Evolutionary conservation across 2,888 invertebrate species (phyloP).

Genomic region (Chironomus tentans): DNA sequence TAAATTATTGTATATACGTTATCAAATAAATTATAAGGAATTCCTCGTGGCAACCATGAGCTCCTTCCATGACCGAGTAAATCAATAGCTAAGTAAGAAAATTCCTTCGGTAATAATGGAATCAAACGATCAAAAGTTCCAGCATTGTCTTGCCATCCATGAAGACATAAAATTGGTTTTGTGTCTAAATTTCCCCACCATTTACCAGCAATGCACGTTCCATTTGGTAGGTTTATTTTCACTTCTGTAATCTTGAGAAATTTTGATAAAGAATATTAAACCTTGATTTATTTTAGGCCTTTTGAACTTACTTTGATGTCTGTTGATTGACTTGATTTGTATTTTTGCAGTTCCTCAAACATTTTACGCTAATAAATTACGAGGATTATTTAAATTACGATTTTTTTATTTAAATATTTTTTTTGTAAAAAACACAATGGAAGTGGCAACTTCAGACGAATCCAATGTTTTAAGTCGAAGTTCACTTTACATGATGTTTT

Average conservation of each 20-base stretch:
- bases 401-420: not conserved
- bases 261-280: not conserved
- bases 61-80: conserved; percentile 64
- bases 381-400: no score
- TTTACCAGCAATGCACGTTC: conserved; percentile 58
- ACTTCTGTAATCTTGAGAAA: conserved; percentile 49
- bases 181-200: conserved; percentile 56
- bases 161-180: conserved; percentile 47
- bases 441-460: not conserved
- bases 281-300: not conserved
- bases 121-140: conserved; percentile 63
- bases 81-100: conserved; percentile 55
- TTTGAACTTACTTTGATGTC: not conserved
- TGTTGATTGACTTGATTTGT: not conserved
- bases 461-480: not conserved
- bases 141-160: conserved; percentile 70
- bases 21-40: conserved; percentile 43
- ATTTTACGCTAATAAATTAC: not conserved
- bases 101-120: conserved; percentile 36
- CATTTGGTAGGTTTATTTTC: conserved; percentile 54
- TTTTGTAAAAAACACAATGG: not conserved
- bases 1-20: conserved; percentile 46
- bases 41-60: conserved; percentile 55
- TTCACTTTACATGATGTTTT: not conserved
- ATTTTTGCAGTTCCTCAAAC: not conserved